Conservation (phyloP, 2,797 vertebrate species). For the Paramormyrops hopkinsi region DNA sequence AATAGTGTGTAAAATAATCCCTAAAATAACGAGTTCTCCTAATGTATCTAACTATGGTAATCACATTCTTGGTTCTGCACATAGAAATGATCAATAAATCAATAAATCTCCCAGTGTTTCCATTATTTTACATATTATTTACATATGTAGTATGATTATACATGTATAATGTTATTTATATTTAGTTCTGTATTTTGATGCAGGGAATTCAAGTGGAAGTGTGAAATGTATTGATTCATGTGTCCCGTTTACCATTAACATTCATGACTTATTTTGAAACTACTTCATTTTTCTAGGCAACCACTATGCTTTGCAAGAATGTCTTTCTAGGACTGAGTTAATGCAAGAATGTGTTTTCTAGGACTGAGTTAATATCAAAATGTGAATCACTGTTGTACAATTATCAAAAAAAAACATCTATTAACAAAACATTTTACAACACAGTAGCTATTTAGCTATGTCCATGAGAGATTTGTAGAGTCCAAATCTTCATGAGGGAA, state of each 20-base stretch:
- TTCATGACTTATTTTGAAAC: not conserved
- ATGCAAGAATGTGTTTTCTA: not conserved
- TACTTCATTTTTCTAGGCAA: not conserved
- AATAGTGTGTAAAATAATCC: not conserved
- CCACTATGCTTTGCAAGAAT: not conserved
- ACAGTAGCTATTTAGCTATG: not conserved
- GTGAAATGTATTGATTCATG: not conserved
- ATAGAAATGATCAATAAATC: not conserved
- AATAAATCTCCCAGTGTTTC: not conserved
- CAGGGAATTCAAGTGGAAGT: not conserved
- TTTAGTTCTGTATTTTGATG: not conserved
- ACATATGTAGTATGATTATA: not conserved
- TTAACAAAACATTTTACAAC: not conserved
- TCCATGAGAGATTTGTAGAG: not conserved
- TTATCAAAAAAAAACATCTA: not conserved
- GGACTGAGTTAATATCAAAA: not conserved
- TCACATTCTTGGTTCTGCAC: not conserved
- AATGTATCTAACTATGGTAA: not conserved
- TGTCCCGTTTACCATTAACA: not conserved
- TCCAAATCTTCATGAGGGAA: not conserved
- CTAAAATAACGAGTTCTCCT: not conserved
- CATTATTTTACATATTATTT: not conserved
- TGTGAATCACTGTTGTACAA: not conserved
- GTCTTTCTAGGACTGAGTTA: not conserved
- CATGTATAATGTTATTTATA: not conserved